phyloP scores from a whole-genome alignment of 2,113 vertebrate genomes.

The Sander vitreus region DNA sequence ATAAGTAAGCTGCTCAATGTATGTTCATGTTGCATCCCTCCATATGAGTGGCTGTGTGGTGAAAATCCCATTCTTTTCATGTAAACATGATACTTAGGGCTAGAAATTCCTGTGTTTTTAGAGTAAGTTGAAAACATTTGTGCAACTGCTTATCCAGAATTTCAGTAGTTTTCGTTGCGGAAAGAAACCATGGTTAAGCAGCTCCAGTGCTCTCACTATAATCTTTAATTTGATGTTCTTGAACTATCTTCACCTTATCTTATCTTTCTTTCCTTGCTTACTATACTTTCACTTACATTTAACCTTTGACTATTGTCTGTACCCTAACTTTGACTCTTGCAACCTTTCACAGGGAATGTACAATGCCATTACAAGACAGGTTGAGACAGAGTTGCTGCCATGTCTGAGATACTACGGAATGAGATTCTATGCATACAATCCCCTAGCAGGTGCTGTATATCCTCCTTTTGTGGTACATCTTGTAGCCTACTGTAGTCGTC shows the following conservation, averaged over 20 bases:
- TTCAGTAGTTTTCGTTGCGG: neutral
- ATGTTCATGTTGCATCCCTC: neutral
- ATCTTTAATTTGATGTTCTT: neutral
- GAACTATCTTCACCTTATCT: neutral
- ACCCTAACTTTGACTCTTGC: neutral
- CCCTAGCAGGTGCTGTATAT: slow-evolving; percentile 88
- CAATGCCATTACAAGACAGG: slow-evolving; percentile 94
- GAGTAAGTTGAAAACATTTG: neutral
- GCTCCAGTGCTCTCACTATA: neutral
- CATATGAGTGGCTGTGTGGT: neutral
- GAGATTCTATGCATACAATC: slow-evolving; percentile 96
- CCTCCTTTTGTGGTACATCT: neutral
- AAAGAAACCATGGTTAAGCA: neutral
- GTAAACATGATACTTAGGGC: neutral
- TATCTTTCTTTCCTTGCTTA: neutral
- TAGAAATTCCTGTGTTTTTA: neutral
- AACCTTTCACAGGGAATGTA: slow-evolving; percentile 91
- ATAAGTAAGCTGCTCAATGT: neutral
- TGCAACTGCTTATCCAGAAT: neutral
- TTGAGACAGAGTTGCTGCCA: slow-evolving; percentile 92
- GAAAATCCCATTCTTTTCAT: neutral
- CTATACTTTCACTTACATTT: neutral
- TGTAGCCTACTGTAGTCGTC: neutral
- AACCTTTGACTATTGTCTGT: neutral
- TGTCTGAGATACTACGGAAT: slow-evolving; percentile 89